Conservation (phyloP, 2,888 invertebrate species). For the Andricus quercusramuli region DNA sequence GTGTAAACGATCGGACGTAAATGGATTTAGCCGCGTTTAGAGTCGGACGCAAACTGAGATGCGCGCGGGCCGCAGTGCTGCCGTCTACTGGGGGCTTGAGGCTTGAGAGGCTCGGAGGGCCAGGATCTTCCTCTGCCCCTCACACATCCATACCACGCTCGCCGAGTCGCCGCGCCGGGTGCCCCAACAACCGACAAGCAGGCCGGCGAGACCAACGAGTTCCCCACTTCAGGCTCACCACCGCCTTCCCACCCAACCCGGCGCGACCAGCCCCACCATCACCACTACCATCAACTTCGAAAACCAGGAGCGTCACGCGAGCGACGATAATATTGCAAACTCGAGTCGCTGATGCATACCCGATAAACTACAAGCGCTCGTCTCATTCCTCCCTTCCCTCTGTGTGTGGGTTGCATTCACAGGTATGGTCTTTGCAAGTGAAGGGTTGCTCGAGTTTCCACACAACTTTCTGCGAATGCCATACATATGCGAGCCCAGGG, state of each 20-base stretch:
- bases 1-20: slow-evolving; percentile 33
- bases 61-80: slow-evolving; percentile 78
- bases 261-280: slow-evolving; percentile 50
- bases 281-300: slow-evolving; percentile 56
- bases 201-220: slow-evolving; percentile 44
- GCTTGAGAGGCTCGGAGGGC: slow-evolving; percentile 61
- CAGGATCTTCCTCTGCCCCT: slow-evolving; percentile 73
- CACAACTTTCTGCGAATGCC: neutral
- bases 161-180: slow-evolving; percentile 59
- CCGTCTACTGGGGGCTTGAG: slow-evolving; percentile 75
- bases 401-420: slow-evolving; percentile 34
- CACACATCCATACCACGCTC: slow-evolving; percentile 70
- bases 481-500: neutral
- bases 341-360: slow-evolving; percentile 61
- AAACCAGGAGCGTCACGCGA: slow-evolving; percentile 67
- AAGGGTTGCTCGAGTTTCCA: slow-evolving; percentile 32
- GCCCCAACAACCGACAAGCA: slow-evolving; percentile 51
- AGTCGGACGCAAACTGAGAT: slow-evolving; percentile 71
- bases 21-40: slow-evolving; percentile 49
- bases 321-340: slow-evolving; percentile 67
- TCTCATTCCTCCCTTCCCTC: slow-evolving; percentile 10
- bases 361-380: slow-evolving; percentile 60
- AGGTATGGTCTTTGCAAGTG: neutral
- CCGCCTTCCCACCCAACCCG: slow-evolving; percentile 52
- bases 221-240: slow-evolving; percentile 47